These are phyloP conservation scores for Myripristis murdjan DNA, from an alignment of 2,797 vertebrate species.

Conservation along the genomic window DNA sequence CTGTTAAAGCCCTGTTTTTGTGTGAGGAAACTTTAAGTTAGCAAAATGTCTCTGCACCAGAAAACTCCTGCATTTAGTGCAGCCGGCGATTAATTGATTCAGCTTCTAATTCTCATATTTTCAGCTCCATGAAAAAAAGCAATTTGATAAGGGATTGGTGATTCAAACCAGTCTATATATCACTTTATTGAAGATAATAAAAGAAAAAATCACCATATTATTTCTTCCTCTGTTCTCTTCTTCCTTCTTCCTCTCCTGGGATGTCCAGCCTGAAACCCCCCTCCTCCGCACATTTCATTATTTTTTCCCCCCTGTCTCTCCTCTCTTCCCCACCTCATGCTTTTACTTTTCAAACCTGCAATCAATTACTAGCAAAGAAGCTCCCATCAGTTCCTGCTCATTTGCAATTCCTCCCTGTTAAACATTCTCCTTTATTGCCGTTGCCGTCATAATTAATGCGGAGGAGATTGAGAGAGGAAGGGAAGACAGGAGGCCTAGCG, in stretches of 20 bases:
- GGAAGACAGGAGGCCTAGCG: constrained; percentile 10
- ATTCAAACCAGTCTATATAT: not conserved
- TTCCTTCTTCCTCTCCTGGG: not conserved
- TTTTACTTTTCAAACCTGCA: constrained; percentile 59
- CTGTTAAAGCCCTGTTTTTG: no score
- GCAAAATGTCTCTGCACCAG: no score
- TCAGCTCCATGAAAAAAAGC: not conserved
- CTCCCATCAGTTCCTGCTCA: constrained; percentile 74
- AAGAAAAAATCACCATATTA: not conserved
- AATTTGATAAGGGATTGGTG: not conserved
- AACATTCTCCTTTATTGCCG: constrained; percentile 68
- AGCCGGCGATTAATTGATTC: not conserved
- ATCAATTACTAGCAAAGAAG: constrained; percentile 68
- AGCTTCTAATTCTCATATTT: not conserved
- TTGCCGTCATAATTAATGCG: constrained; percentile 73
- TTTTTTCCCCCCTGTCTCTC: constrained; percentile 1
- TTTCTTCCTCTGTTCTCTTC: constrained; percentile 2
- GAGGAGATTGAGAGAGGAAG: constrained; percentile 34
- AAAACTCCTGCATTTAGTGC: not conserved
- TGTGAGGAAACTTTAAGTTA: no score
- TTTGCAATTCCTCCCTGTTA: constrained; percentile 76
- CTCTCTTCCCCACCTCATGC: not conserved
- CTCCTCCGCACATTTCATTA: not conserved
- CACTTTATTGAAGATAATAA: not conserved
- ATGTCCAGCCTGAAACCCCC: constrained; percentile 4